A percentile compares a stretch with the other conserved stretches of the same genome.
Evolutionary conservation across 2,113 vertebrate species (phyloP).

Genomic region (Myrmecobius fasciatus): DNA sequence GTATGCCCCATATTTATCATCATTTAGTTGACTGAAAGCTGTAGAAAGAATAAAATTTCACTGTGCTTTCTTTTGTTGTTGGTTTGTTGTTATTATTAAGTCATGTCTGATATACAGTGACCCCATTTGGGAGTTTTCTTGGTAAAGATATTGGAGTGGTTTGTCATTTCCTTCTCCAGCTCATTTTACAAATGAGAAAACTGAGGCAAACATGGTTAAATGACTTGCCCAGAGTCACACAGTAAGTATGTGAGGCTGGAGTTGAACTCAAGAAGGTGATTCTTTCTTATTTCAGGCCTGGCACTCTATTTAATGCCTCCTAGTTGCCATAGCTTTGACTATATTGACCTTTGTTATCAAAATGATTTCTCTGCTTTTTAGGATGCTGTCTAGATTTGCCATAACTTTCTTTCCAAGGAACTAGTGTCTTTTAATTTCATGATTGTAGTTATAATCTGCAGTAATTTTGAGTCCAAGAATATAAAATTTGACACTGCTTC

Average conservation of each 20-base stretch:
- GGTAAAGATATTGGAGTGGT: background rate
- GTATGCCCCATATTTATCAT: background rate
- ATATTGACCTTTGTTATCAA: background rate
- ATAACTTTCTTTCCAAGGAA: background rate
- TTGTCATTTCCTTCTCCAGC: background rate
- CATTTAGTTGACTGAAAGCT: background rate
- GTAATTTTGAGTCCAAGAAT: background rate
- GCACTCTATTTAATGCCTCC: background rate
- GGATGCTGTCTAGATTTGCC: background rate
- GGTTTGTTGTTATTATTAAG: background rate
- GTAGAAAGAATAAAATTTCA: background rate
- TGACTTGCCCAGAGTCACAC: background rate
- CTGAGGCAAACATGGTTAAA: background rate
- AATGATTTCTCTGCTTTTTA: background rate
- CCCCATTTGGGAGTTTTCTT: background rate
- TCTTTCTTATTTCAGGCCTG: background rate
- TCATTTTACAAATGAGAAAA: background rate
- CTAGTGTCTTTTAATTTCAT: background rate
- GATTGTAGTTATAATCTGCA: background rate
- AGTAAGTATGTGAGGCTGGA: background rate
- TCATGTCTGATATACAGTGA: background rate
- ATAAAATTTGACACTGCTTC: background rate
- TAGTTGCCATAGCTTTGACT: background rate
- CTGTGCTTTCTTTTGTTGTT: no score
- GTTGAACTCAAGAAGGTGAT: background rate